Evolutionary conservation across 2,888 invertebrate species (phyloP), one percentile per base, ranked within the genome.

Genomic region (Corbicula japonica): DNA sequence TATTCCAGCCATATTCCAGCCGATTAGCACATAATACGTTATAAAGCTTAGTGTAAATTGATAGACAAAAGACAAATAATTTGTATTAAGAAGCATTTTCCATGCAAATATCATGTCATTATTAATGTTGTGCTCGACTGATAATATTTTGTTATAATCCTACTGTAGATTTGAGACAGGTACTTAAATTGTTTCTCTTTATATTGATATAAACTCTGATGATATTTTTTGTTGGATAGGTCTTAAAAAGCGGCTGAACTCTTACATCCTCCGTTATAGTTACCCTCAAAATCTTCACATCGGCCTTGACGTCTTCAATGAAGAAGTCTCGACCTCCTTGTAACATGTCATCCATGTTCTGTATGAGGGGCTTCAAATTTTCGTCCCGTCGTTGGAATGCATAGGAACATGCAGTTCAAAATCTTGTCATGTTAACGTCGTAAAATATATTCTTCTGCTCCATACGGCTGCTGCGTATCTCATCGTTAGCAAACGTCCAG

Each of bases 221-320:
- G 41, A 18, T 38, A 54, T 66, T 41, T 66, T 66, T 66, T 66
- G 52, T 66, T 54, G 38, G 38, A 66, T 66, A 66, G 66, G 66
- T 52, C 35, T 54, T 38, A 54, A 65, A 35, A 18, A 34, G 66
- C 52, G n/a, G 66, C 66, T 30, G 66, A 66, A 54, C n/a, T 52
- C 41, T 38, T 30, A 41, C 66, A 66, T 66, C 21, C 66, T 44
- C 54, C 54, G n/a, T n/a, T n/a, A 54, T 66, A 66, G 38, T 38
- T 32, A 48, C 38, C 35, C 66, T n/a, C 26, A 26, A 28, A 52
- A 48, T 15, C 54, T 66, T 38, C 54, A 41, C 54, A 26, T 54
- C 66, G 38, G 38, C 63, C 32, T 26, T 34, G 48, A n/a, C 52
- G 30, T 50, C 66, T 50, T 28, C 66, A 26, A 34, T 50, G 34